phyloP scores from a whole-genome alignment of 1,140 invertebrate genomes.

The Dolichoris vasculosae region DNA sequence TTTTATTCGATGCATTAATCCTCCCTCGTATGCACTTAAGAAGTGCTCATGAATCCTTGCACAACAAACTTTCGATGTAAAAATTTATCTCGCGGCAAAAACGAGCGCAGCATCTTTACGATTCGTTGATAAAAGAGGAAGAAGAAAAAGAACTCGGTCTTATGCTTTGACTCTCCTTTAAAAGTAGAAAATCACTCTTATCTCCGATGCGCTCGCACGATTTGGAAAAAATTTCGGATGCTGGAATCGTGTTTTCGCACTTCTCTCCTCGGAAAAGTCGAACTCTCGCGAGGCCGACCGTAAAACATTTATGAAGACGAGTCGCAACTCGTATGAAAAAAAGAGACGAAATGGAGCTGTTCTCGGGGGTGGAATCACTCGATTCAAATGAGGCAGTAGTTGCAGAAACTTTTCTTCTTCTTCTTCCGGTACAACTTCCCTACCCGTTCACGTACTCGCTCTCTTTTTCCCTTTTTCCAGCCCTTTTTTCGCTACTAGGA shows the following conservation, averaged over 20 bases:
- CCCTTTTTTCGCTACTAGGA: conserved; percentile 19
- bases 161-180: background rate
- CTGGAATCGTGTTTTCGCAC: conserved; percentile 11
- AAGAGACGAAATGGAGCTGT: background rate
- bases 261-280: conserved; percentile 5
- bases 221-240: background rate
- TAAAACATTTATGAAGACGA: conserved; percentile 52
- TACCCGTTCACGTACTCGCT: background rate
- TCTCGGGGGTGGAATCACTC: conserved; percentile 31
- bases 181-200: conserved; percentile 14
- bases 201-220: background rate
- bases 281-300: conserved; percentile 24
- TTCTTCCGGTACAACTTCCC: conserved; percentile 11
- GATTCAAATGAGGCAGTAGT: conserved; percentile 52
- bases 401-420: conserved; percentile 44
- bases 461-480: background rate
- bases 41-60: background rate
- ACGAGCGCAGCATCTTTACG: background rate
- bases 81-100: conserved; percentile 37
- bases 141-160: background rate
- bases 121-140: background rate
- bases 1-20: background rate
- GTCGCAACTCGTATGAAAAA: background rate
- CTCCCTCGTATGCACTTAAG: background rate
- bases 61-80: conserved; percentile 17